phyloP scores from a whole-genome alignment of 2,888 invertebrate species.

The Meganola albula region DNA sequence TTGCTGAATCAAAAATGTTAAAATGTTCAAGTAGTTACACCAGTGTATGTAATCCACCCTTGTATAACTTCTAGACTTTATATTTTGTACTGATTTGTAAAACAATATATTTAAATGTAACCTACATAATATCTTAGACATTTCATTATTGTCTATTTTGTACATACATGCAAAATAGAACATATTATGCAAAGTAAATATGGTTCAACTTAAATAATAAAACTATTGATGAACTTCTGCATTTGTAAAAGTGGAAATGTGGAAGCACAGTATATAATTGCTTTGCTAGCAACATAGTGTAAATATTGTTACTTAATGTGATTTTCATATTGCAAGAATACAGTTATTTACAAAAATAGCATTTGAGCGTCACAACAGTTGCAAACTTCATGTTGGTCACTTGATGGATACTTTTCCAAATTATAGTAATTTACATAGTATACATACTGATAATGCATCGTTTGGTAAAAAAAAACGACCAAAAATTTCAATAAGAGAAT shows the following conservation, averaged over 20 bases:
- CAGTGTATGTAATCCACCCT: conserved; percentile 28
- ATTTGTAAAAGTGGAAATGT: conserved; percentile 15
- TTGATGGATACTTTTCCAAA: too few species aligned
- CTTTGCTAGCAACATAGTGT: conserved; percentile 28
- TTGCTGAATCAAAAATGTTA: conserved; percentile 30
- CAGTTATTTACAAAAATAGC: conserved; percentile 21
- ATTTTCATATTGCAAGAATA: too few species aligned
- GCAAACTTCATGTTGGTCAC: too few species aligned
- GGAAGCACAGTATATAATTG: conserved; percentile 33
- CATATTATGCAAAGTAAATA: conserved; percentile 29
- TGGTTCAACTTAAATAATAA: conserved; percentile 19
- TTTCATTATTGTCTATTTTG: conserved; percentile 33
- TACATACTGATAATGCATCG: neutral
- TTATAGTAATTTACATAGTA: too few species aligned
- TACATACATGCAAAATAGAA: conserved; percentile 40
- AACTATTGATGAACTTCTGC: conserved; percentile 17
- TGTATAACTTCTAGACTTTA: conserved; percentile 17
- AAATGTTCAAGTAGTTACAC: conserved; percentile 16
- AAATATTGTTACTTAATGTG: too few species aligned
- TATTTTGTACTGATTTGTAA: conserved; percentile 52
- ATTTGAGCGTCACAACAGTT: conserved; percentile 40
- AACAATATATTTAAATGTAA: conserved; percentile 42
- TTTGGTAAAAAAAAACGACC: neutral
- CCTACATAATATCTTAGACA: conserved; percentile 31
- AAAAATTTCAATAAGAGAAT: neutral